Base-by-base conservation (phyloP, 2,888 invertebrate genomes). In the Thymelicus lineola region DNA sequence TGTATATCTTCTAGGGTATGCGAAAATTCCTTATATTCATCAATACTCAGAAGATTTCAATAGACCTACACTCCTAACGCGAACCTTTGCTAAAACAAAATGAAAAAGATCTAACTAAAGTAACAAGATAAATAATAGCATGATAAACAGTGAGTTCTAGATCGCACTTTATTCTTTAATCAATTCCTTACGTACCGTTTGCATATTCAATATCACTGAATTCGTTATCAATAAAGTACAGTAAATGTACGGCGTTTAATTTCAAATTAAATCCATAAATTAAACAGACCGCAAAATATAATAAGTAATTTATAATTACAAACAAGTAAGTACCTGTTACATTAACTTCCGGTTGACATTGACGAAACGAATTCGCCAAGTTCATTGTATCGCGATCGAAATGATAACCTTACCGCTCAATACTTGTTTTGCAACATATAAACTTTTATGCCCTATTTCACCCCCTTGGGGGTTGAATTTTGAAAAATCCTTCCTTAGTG, bases 271-370 rank as follows among this genome's bases (percentile, higher is more conserved):
- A 42, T 58, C 17, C 35, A 58, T 48, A 36, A 59, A 50, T 59
- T 15, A 36, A 59, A 48, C 66, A 36, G 66, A 36, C 48, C 17
- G 36, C 46, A 6, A 66, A n/a, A 17, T 48, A 45, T 66, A 66
- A 17, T 45, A 66, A 66, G 66, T 59, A 66, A n/a, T n/a, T n/a
- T n/a, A n/a, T n/a, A n/a, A 59, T 66, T 59, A 46, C 14, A 7
- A 58, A 20, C 36, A 46, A 57, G 36, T 62, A 53, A 48, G 36
- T 9, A 50, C 48, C 17, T 46, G 35, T 66, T 59, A 57, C 55
- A 36, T 20, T 28, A 58, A 60, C 59, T 60, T 66, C 60, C 66
- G 60, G 59, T 42, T 66, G 66, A 66, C 66, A 66, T 66, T 66
- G 66, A 60, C 60, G 17, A 6, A 58, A 60, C 28, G 42, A 66